Evolutionary conservation across 2,888 invertebrate genomes (phyloP), one percentile per base, ranked within the genome.

Genomic region (Drosophila leonis): DNA sequence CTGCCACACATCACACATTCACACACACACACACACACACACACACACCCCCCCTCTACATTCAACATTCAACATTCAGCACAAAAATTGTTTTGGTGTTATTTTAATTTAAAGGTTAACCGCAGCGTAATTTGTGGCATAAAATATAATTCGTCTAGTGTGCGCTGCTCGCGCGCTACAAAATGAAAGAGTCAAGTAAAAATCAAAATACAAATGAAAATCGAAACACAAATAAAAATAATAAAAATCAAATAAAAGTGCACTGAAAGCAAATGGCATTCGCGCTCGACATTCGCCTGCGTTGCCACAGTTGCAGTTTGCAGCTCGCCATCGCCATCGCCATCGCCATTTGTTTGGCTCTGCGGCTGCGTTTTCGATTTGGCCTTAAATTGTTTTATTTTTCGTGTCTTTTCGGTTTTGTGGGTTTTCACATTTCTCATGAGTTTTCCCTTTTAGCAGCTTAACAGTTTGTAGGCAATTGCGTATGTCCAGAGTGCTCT

Each of bases 61-160:
- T 44, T 64, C 85, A 64, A 72, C 70, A 69, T 76, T 72, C 85
- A 66, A 67, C 70, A 70, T 76, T 70, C 66, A 76, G 77, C 82
- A 79, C 83, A 88, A 75, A 86, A 90, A 88, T 83, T 80, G 88
- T 90, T 87, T 81, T 82, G 83, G 83, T 91, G 91, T 87, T 90
- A 82, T 91, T 90, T 90, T 90, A 90, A 90, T 90, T 91, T 90
- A 83, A 88, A 88, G 90, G 90, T 91, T 91, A 88, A 90, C 90
- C 90, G 83, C 90, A 91, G 80, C 87, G 89, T 85, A 90, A 90
- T 90, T 90, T 90, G 90, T 85, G 87, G 87, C 90, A 89, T 88
- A 76, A 90, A 90, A 89, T 90, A 90, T 85, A 85, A 84, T 84
- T 85, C 90, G 89, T 85, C 90, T 90, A 84, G 71, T 75, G 88